Base-by-base conservation (phyloP, 2,797 vertebrate species). In the Pipistrellus kuhlii region DNA sequence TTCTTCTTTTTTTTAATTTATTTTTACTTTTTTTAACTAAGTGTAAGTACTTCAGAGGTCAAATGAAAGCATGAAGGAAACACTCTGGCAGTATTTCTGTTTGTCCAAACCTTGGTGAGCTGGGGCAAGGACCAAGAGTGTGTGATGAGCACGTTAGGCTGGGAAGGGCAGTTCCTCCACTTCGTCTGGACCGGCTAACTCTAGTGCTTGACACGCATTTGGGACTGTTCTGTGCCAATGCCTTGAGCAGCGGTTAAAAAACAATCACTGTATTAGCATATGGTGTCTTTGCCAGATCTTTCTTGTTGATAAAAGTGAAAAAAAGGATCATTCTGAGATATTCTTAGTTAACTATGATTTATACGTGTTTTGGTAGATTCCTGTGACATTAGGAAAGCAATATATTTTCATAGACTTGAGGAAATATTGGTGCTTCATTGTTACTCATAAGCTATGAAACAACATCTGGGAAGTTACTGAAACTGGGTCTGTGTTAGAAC, bases 131-230 rank as follows among this genome's bases (percentile, higher is more conserved):
- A 41, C 27, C 2, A 3, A 7, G 44, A 5, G 20, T 1, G 8
- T 2, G 30, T 25, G 44, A 23, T 44, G 3, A 21, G 46, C 15
- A n/a, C 20, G 0, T 1, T 7, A 41, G 30, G 23, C 21, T n/a
- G 18, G 25, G 51, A 57, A 71, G 92, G 46, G 27, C 17, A 23
- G 72, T 4, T 8, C 6, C 6, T 20, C 35, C 15, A 0, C 14
- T 21, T 69, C 0, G 5, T 44, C 35, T 6, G n/a, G 13, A 0
- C 46, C 2, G 2, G 12, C 15, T 13, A 10, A 0, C 20, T 53
- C 12, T 13, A 21, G 17, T 15, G 41, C 15, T 77, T 30, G 38
- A 18, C 18, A 25, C n/a, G 2, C 3, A 9, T 64, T 72, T 13
- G 48, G 66, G 38, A 85, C 27, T 46, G 62, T 55, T 87, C 25